These are phyloP conservation scores for Aphelenchoides besseyi DNA, from an alignment of 1,140 invertebrate species.

Conservation along the genomic window DNA sequence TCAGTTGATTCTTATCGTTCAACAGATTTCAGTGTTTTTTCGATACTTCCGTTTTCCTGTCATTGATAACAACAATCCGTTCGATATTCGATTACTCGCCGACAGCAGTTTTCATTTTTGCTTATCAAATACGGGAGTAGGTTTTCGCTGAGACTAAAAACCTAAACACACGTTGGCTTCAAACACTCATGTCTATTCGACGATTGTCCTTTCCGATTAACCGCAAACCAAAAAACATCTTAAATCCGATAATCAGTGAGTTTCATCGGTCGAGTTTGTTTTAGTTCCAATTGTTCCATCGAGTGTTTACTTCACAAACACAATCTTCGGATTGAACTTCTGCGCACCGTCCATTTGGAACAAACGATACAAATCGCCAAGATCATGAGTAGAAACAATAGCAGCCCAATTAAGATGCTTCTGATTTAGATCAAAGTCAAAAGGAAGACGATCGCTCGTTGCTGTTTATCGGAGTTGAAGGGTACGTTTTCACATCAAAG, in stretches of 20 bases:
- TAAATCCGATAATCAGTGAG: not conserved
- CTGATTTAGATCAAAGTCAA: conserved; percentile 5
- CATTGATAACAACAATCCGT: conserved; percentile 44
- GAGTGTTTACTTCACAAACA: conserved; percentile 19
- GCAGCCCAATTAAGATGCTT: not conserved
- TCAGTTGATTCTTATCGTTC: too few relatives aligned
- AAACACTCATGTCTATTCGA: too few relatives aligned
- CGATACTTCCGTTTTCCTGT: conserved; percentile 50
- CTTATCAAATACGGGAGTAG: conserved; percentile 57
- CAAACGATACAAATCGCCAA: conserved; percentile 29
- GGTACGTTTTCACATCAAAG: conserved; percentile 7
- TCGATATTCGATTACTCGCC: conserved; percentile 42
- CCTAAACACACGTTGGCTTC: not conserved
- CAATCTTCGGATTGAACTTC: not conserved
- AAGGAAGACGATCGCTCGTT: not conserved
- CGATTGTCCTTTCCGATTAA: too few relatives aligned
- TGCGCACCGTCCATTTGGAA: conserved; percentile 19
- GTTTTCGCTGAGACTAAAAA: conserved; percentile 26
- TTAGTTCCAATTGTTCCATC: conserved; percentile 22
- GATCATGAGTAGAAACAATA: conserved; percentile 11
- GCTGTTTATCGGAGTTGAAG: conserved; percentile 43
- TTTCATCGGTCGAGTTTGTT: not conserved
- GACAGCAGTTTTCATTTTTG: conserved; percentile 35
- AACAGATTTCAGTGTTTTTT: conserved; percentile 44
- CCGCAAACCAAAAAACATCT: too few relatives aligned